phyloP scores from a whole-genome alignment of 2,797 vertebrate genomes.

The Choloepus didactylus region DNA sequence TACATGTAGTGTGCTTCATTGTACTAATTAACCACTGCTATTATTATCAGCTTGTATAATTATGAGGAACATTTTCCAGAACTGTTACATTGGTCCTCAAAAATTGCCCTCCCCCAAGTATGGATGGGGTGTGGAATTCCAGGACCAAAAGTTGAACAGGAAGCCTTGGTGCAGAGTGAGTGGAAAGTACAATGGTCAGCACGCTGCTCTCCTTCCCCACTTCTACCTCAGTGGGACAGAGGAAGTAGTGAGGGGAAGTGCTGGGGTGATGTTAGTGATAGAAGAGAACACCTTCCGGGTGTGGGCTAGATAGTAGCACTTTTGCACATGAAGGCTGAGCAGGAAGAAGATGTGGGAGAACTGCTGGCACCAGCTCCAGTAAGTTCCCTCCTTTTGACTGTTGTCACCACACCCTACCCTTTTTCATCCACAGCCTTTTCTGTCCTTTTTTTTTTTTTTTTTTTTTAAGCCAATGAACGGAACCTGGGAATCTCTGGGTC shows the following conservation, averaged over 20 bases:
- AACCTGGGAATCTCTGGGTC: background rate
- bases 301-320: background rate
- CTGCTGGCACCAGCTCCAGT: background rate
- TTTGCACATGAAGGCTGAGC: background rate
- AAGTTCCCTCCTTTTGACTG: background rate
- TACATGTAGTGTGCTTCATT: background rate
- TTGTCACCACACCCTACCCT: background rate
- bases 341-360: background rate
- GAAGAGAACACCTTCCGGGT: background rate
- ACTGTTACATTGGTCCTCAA: background rate
- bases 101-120: background rate
- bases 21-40: background rate
- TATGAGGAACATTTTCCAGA: background rate
- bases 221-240: background rate
- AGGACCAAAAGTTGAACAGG: background rate
- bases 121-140: background rate
- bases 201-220: background rate
- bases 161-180: background rate
- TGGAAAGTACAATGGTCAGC: background rate
- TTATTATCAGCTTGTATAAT: background rate
- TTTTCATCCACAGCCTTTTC: background rate
- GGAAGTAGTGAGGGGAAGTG: no score
- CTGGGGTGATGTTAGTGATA: accelerated
- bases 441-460: background rate
- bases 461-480: background rate